Conservation (phyloP, 2,797 vertebrate genomes). For the Coccyzus lansbergi region DNA sequence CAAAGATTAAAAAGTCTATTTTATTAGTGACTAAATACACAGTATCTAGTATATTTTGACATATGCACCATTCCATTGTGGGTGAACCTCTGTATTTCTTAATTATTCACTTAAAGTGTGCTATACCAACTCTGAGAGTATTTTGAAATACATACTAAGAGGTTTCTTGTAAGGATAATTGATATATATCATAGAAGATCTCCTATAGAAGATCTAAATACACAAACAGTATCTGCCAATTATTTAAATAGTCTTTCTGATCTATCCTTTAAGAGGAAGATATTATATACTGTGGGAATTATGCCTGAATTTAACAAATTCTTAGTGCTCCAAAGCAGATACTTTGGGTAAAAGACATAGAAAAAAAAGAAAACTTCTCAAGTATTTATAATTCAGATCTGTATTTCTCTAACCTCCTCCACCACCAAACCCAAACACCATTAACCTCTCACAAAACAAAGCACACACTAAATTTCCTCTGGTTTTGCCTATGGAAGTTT, state of each 20-base stretch:
- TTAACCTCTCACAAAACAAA: fast-evolving
- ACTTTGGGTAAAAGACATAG: not conserved
- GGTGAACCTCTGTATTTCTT: not conserved
- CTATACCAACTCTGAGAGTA: not conserved
- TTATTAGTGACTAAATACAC: not conserved
- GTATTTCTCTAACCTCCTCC: not conserved
- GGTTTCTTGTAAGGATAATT: not conserved
- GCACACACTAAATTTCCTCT: not conserved
- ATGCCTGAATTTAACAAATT: not conserved
- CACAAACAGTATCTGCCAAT: too few species aligned
- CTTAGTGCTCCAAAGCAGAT: not conserved
- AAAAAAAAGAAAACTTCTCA: not conserved
- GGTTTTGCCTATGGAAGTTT: not conserved
- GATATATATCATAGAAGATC: not conserved
- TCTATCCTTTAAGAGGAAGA: not conserved
- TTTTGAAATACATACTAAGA: not conserved
- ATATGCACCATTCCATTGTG: fast-evolving
- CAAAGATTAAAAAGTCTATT: not conserved
- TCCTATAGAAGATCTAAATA: too few species aligned
- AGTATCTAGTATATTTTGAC: not conserved
- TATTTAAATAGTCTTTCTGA: not conserved
- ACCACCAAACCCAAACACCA: not conserved
- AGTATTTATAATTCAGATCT: not conserved
- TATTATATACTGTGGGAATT: not conserved
- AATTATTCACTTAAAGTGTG: not conserved